Percentiles rank a stretch among this genome's conserved stretches.
Conservation (phyloP, 2,888 invertebrate genomes). For the Rotaria magnacalcarata region DNA sequence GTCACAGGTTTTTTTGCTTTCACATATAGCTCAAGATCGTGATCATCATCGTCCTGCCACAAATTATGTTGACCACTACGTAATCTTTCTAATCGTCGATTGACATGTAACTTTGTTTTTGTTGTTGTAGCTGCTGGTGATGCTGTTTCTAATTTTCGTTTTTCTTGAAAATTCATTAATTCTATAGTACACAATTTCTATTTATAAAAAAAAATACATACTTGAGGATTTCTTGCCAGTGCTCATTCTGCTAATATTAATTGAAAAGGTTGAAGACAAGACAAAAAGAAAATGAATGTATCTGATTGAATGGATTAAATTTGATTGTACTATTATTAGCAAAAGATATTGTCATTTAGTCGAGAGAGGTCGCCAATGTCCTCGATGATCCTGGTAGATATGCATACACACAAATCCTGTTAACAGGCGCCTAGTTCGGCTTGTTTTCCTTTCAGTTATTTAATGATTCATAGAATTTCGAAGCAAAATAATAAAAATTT, state of each 20-base stretch:
- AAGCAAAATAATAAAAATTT: neutral
- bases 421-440: no score
- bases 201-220: neutral
- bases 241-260: neutral
- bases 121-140: neutral
- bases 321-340: neutral
- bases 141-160: neutral
- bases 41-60: neutral
- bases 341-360: neutral
- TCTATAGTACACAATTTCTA: neutral
- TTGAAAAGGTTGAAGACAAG: neutral
- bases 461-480: no score
- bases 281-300: neutral
- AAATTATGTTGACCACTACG: neutral
- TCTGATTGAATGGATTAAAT: neutral
- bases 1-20: neutral
- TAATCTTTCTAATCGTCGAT: neutral
- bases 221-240: neutral
- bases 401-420: no score
- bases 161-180: neutral
- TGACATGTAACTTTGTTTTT: neutral
- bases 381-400: neutral
- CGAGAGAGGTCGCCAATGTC: neutral
- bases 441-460: no score
- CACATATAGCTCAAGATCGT: neutral